A percentile compares a stretch with the other conserved stretches of the same genome.
Conservation (phyloP, 2,888 invertebrate genomes). For the Tribolium freemani region DNA sequence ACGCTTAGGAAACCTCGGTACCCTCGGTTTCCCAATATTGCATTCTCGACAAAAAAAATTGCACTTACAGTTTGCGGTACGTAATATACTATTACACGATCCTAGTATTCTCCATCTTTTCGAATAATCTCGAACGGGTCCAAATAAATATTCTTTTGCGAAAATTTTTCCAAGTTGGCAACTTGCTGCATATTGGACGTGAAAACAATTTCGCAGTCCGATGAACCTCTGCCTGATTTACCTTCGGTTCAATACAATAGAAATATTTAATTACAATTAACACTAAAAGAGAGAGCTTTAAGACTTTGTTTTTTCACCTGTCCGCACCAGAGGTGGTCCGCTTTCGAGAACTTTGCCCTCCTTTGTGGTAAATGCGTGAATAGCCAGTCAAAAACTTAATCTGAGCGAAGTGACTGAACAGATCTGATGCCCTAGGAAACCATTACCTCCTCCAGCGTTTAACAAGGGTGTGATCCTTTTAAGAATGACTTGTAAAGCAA, state of each 20-base stretch:
- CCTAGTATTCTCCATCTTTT: no score
- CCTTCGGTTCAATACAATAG: not conserved
- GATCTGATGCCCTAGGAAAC: not conserved
- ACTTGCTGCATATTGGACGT: not conserved
- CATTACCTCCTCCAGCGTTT: not conserved
- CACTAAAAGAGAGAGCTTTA: no score
- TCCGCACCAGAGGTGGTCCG: not conserved
- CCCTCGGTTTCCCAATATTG: no score
- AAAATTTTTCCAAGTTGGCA: no score
- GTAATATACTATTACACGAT: no score
- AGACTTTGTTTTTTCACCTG: no score
- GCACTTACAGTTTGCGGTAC: no score
- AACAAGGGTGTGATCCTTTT: not conserved
- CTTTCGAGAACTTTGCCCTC: not conserved
- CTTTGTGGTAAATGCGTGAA: not conserved
- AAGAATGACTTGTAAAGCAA: not conserved
- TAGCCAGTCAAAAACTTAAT: not conserved
- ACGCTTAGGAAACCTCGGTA: no score
- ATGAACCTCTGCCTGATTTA: not conserved
- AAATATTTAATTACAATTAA: no score
- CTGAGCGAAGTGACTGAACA: not conserved
- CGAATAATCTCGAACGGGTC: no score
- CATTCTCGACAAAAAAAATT: no score
- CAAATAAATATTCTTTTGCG: no score
- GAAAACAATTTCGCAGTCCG: not conserved